Evolutionary conservation across 2,888 invertebrate genomes (phyloP), one percentile per base, ranked within the genome.

Genomic region (Tenthredo amoena): DNA sequence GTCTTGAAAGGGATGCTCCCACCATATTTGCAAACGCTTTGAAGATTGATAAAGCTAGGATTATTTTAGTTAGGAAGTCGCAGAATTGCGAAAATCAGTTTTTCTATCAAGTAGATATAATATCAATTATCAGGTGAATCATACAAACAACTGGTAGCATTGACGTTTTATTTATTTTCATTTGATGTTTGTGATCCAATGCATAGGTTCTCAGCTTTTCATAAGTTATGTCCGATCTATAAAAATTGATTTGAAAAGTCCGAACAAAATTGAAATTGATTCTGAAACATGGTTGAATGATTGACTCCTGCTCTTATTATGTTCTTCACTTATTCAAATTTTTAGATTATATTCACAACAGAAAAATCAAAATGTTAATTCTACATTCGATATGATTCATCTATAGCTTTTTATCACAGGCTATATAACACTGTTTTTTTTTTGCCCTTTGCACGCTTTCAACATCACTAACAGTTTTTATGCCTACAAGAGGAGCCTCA

Each of bases 401-500:
- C 26, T 21, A 62, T 40, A 40, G 65, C 37, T 34, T 9, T 65
- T 12, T 86, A 76, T 55, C 40, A 84, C 37, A 55, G 71, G 58
- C 15, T 72, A 65, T 58, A n/a, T 55, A 77, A 47, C 40, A 68
- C 34, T 21, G 65, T 82, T 15, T 76, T 50, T 50, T 62, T 72
- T 62, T 12, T 77, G n/a, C 3, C 21, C 55, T 65, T 68, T 76
- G 74, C 43, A 43, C 83, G 47, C 68, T 68, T 72, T 55, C 43
- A 74, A 85, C 68, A 77, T 68, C 81, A 74, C 37, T 62, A 21
- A 62, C 21, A 37, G 40, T 40, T 58, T 81, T 62, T 62, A 81
- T 21, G 40, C 21, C n/a, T 10, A 74, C 40, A 74, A 74, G 2
- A 21, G 40, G 12, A 74, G 21, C 72, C 21, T 74, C 40, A 26